Evolutionary conservation across 1,140 invertebrate species (phyloP), one percentile per base, ranked within the genome.

Genomic region (Choristoneura fumiferana): DNA sequence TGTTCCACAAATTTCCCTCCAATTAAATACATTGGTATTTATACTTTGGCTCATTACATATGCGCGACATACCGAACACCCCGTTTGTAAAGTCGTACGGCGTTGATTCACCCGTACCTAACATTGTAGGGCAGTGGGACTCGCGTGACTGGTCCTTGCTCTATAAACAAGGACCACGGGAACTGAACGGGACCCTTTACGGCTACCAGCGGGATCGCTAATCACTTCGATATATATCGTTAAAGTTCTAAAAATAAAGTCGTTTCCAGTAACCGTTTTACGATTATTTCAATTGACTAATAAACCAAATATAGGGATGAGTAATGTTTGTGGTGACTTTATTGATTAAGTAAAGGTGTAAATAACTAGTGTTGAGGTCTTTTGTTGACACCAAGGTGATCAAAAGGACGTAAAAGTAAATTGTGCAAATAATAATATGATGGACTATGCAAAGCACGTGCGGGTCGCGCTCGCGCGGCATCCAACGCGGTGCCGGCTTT

Each of bases 41-140:
- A n/a, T n/a, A 49, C 43, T 49, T 49, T 49, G 62, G 63, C 76
- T 73, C 67, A 78, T 74, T 77, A 55, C 57, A 67, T 66, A 81
- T 77, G 74, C 78, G 54, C 45, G 53, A 53, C 73, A 72, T 73
- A 66, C 55, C 22, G 60, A 64, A 55, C 45, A 54, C 53, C 62
- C 61, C 60, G 65, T 62, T 62, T 62, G 58, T 63, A 68, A 66
- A 73, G 64, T 58, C 53, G 60, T 64, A 70, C 63, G 59, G 63
- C 63, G 60, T 60, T 57, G 60, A 54, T 67, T 12, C 62, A 60
- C 58, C 56, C 61, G 63, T 22, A 29, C 12, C n/a, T n/a, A n/a
- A 34, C 22, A 49, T 60, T 73, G 63, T 73, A 61, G 71, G 71
- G 64, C 72, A 79, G 62, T 80, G 58, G 69, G 66, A 59, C 70